Conservation (phyloP, 2,113 vertebrate genomes). For the Calyptomena viridis region DNA sequence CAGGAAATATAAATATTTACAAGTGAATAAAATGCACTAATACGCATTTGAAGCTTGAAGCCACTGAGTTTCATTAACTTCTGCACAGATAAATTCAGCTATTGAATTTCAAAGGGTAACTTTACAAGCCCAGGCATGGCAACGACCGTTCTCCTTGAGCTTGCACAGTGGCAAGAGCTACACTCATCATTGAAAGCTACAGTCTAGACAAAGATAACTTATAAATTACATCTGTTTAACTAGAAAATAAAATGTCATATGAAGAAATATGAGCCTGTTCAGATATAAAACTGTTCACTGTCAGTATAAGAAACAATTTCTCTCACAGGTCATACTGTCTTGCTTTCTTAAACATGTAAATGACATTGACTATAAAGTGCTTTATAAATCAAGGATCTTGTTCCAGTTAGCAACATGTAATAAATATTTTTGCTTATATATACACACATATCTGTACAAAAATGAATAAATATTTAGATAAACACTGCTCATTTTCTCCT, state of each 20-base stretch:
- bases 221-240: neutral
- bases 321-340: neutral
- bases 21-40: neutral
- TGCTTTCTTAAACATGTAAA: neutral
- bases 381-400: constrained; percentile 4
- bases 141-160: neutral
- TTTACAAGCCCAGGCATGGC: neutral
- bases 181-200: neutral
- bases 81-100: neutral
- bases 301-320: neutral
- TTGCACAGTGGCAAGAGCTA: neutral
- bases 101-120: constrained; percentile 6
- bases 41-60: neutral
- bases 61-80: neutral
- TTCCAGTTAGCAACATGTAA: neutral
- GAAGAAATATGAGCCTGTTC: neutral
- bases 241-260: neutral
- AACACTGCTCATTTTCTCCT: neutral
- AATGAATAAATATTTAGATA: constrained; percentile 26
- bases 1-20: neutral
- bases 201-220: neutral
- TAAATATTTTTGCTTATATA: constrained; percentile 1
- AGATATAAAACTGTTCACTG: neutral
- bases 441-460: neutral
- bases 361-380: neutral